Conservation (phyloP, 2,797 vertebrate genomes). For the Lagocephalus sceleratus region DNA sequence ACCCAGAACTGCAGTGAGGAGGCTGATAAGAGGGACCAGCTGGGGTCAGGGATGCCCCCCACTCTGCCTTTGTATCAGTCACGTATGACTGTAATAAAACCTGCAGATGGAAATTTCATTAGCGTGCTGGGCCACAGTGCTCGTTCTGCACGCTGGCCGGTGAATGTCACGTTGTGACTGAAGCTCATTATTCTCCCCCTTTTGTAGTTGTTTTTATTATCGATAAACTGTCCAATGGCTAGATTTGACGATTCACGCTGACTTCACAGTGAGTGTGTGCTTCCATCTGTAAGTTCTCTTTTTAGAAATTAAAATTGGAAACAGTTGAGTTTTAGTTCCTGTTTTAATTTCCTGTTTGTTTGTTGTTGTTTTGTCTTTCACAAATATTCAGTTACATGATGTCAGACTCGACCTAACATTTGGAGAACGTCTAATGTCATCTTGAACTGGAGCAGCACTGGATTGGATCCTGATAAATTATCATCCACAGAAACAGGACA, state of each 20-base stretch:
- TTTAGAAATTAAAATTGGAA: too few relatives aligned
- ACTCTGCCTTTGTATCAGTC: slow-evolving; percentile 46
- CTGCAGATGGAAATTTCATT: slow-evolving; percentile 43
- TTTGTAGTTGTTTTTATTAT: slow-evolving; percentile 13
- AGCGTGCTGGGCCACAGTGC: slow-evolving; percentile 6
- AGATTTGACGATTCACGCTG: slow-evolving; percentile 5
- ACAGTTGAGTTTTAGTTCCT: too few relatives aligned
- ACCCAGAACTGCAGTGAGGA: slow-evolving; percentile 37
- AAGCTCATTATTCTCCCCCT: slow-evolving; percentile 33
- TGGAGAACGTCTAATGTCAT: neutral
- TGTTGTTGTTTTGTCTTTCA: too few relatives aligned
- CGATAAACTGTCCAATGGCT: slow-evolving; percentile 2
- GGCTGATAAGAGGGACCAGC: slow-evolving; percentile 57
- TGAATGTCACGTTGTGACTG: slow-evolving; percentile 18
- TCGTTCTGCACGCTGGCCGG: slow-evolving; percentile 28
- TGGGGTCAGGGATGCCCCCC: slow-evolving; percentile 48
- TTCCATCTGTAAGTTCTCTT: too few relatives aligned
- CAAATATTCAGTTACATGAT: too few relatives aligned
- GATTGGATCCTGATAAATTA: neutral
- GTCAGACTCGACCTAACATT: neutral
- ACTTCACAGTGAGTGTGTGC: neutral
- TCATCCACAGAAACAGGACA: neutral
- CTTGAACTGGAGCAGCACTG: neutral
- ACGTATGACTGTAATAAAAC: slow-evolving; percentile 36
- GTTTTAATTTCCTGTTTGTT: too few relatives aligned